phyloP scores from a whole-genome alignment of 2,888 invertebrate species.

The Lapara coniferarum region DNA sequence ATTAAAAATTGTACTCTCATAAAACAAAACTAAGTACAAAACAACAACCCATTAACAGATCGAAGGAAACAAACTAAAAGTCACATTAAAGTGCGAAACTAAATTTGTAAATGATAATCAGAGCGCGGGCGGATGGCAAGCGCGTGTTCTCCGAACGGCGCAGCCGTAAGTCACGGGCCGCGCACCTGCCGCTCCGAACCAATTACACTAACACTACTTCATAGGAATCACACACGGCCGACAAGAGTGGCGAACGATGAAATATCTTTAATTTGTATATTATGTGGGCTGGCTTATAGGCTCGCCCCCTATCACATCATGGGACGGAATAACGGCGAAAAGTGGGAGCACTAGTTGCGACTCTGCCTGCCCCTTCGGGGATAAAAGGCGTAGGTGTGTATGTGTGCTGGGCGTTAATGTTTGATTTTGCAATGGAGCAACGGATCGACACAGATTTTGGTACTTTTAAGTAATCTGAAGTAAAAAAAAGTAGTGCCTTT shows the following conservation, averaged over 20 bases:
- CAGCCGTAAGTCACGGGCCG: constrained; percentile 59
- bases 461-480: too few species aligned
- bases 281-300: too few species aligned
- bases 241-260: constrained; percentile 55
- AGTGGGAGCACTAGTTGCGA: too few species aligned
- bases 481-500: too few species aligned
- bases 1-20: not conserved
- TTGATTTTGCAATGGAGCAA: too few species aligned
- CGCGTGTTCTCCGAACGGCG: constrained; percentile 27
- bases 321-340: too few species aligned
- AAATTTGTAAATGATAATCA: constrained; percentile 23
- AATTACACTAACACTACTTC: constrained; percentile 60
- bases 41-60: constrained; percentile 10
- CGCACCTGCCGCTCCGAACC: constrained; percentile 74
- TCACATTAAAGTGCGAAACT: constrained; percentile 15
- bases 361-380: too few species aligned
- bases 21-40: not conserved
- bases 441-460: too few species aligned
- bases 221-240: constrained; percentile 50
- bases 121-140: constrained; percentile 29
- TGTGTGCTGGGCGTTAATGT: too few species aligned
- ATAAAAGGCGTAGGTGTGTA: too few species aligned
- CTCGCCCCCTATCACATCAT: too few species aligned
- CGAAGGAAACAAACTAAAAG: constrained; percentile 20
- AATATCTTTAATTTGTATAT: too few species aligned